Evolutionary conservation across 2,113 vertebrate species (phyloP).

Genomic region (Phaethornis superciliosus): DNA sequence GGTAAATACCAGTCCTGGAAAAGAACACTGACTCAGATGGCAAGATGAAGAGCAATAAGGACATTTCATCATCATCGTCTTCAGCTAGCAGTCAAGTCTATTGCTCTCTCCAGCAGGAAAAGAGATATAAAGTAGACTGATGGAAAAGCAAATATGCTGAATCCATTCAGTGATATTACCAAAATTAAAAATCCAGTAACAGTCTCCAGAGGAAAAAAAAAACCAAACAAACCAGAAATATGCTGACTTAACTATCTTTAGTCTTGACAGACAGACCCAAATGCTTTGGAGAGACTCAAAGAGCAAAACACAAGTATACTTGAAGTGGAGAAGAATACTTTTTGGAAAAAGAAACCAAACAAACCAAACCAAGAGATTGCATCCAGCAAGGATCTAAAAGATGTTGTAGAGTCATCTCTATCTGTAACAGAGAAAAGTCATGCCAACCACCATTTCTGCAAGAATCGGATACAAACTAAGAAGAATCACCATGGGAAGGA

Average conservation of each 20-base stretch:
- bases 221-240: no score
- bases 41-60: neutral
- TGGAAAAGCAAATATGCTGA: neutral
- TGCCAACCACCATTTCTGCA: neutral
- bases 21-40: neutral
- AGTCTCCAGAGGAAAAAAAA: neutral
- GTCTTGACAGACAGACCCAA: neutral
- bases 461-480: neutral
- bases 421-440: neutral
- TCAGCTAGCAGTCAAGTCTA: neutral
- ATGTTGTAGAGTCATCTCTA: neutral
- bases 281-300: neutral
- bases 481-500: neutral
- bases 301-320: neutral
- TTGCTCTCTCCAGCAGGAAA: neutral
- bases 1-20: neutral
- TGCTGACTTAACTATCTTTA: neutral
- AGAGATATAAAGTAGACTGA: neutral
- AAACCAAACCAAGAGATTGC: neutral
- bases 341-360: accelerated
- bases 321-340: neutral
- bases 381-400: neutral
- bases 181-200: neutral
- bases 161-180: neutral
- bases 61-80: neutral